A percentile compares a stretch with the other conserved stretches of the same genome.
These are phyloP conservation scores for Ichneumoninae sp. DNA, from an alignment of 2,888 invertebrate genomes.

Conservation along the genomic window DNA sequence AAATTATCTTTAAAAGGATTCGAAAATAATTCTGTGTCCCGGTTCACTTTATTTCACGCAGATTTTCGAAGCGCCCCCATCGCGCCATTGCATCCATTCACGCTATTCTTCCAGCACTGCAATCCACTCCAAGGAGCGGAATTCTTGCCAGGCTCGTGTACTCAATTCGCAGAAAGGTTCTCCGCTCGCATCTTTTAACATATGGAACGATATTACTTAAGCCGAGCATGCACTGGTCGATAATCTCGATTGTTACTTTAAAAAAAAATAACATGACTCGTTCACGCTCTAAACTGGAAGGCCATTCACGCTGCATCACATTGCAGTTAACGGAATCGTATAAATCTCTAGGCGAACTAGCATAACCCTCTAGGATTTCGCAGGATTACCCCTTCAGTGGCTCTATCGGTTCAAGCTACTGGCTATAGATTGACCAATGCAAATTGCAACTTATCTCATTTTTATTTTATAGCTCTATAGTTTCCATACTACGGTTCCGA, in stretches of 20 bases:
- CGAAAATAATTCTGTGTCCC: not conserved
- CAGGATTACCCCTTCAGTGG: constrained; percentile 12
- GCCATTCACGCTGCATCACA: constrained; percentile 29
- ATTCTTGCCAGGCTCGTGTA: constrained; percentile 10
- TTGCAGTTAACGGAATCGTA: constrained; percentile 39
- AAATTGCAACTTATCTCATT: not conserved
- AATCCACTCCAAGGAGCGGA: constrained; percentile 2
- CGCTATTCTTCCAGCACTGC: constrained; percentile 21
- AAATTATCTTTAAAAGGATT: not conserved
- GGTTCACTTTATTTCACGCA: not conserved
- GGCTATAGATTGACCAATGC: not conserved
- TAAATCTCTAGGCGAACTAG: constrained; percentile 53
- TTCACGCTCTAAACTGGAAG: constrained; percentile 13
- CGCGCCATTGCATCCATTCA: constrained; percentile 15
- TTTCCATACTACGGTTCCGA: not conserved
- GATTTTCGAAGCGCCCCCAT: not conserved
- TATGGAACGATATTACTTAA: constrained; percentile 27
- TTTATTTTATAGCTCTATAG: not conserved
- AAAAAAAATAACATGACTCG: constrained; percentile 26
- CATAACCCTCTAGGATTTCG: constrained; percentile 26
- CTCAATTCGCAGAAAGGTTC: constrained; percentile 43
- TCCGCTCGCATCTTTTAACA: constrained; percentile 1
- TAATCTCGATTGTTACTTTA: constrained; percentile 20
- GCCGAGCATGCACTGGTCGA: constrained; percentile 13
- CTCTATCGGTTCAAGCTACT: not conserved